Conservation (phyloP, 2,888 invertebrate species). For the Cantharis rustica region DNA sequence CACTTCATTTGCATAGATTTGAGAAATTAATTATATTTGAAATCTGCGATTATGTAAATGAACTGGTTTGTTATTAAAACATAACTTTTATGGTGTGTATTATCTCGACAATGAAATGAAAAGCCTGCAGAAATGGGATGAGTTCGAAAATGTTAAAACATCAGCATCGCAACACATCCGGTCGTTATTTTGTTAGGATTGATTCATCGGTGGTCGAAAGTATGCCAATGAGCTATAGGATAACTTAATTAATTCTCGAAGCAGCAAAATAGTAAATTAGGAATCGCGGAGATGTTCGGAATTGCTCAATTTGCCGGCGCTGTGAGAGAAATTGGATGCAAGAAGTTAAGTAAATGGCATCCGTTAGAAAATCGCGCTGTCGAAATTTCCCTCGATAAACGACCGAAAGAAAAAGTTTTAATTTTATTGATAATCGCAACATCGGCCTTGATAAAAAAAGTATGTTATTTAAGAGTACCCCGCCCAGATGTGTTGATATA, state of each 20-base stretch:
- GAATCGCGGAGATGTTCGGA: neutral
- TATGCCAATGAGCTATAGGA: neutral
- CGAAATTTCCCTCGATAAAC: neutral
- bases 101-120: neutral
- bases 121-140: neutral
- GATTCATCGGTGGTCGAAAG: neutral
- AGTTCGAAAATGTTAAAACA: neutral
- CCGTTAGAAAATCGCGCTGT: neutral
- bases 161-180: neutral
- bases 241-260: neutral
- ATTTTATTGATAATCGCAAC: conserved; percentile 11
- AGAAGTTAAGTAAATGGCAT: neutral
- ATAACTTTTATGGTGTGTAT: neutral
- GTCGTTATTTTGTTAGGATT: neutral
- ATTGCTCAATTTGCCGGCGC: neutral
- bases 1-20: neutral
- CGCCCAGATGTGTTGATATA: conserved; percentile 21
- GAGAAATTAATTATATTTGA: neutral
- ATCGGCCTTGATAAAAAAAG: conserved; percentile 21
- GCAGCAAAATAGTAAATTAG: neutral
- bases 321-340: neutral
- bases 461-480: conserved; percentile 13
- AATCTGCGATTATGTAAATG: neutral
- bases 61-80: neutral
- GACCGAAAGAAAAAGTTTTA: neutral